Evolutionary conservation across 2,888 invertebrate genomes (phyloP).

Genomic region (Nephrotoma appendiculata): DNA sequence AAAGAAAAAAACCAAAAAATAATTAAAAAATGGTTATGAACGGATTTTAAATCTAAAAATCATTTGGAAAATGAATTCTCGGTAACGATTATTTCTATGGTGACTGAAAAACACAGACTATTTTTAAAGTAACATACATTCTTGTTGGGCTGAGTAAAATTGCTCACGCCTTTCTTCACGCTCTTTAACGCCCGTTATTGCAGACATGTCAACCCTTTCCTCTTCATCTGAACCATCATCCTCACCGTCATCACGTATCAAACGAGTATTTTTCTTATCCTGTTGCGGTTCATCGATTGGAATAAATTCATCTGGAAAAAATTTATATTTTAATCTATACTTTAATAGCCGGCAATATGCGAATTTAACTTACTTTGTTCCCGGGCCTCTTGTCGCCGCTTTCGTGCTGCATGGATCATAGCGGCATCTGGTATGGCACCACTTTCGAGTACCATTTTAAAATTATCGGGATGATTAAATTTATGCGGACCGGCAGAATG

Average conservation of each 20-base stretch:
- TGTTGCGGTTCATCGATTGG: constrained; percentile 36
- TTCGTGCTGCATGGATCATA: constrained; percentile 93
- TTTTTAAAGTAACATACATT: constrained; percentile 31
- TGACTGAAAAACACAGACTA: constrained; percentile 8
- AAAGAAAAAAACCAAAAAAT: constrained; percentile 15
- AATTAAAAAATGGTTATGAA: background rate
- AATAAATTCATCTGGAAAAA: constrained; percentile 38
- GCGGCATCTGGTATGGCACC: constrained; percentile 95
- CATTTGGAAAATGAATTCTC: background rate
- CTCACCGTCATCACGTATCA: constrained; percentile 64
- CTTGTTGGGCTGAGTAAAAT: constrained; percentile 57
- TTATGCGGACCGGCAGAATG: constrained; percentile 27
- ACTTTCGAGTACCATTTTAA: constrained; percentile 67
- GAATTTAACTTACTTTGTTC: constrained; percentile 42
- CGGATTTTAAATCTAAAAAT: background rate
- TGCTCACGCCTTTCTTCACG: constrained; percentile 63
- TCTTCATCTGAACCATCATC: constrained; percentile 70
- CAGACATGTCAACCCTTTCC: constrained; percentile 74
- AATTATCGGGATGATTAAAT: constrained; percentile 51
- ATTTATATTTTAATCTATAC: background rate
- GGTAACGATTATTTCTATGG: background rate
- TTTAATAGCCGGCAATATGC: background rate
- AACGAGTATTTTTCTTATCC: constrained; percentile 38
- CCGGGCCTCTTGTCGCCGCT: constrained; percentile 84
- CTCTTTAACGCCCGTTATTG: constrained; percentile 62